Percentiles rank a stretch among this genome's conserved stretches.
Evolutionary conservation across 2,797 vertebrate genomes (phyloP).

Genomic region (Pelobates cultripes): DNA sequence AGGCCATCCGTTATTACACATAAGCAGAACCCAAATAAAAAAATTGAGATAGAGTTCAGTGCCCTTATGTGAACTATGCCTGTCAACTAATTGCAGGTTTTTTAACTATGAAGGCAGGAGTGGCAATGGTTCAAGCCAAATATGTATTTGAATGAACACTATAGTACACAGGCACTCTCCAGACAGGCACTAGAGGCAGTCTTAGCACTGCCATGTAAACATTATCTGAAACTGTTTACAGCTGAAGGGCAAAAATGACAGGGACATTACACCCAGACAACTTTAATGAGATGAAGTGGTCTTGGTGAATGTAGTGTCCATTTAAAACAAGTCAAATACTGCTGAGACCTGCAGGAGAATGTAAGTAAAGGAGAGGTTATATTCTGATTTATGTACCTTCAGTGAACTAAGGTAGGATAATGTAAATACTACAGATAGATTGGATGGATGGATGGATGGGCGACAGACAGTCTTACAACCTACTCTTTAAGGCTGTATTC

Average conservation of each 20-base stretch:
- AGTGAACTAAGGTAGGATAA: background rate
- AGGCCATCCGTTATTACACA: background rate
- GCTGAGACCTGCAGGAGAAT: background rate
- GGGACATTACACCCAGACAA: no score
- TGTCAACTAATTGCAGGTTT: conserved; percentile 30
- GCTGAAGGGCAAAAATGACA: no score
- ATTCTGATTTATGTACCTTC: conserved; percentile 25
- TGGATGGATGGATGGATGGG: no score
- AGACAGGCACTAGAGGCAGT: no score
- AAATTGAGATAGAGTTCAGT: conserved; percentile 9
- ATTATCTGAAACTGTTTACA: no score
- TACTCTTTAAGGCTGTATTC: no score
- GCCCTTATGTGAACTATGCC: conserved; percentile 28
- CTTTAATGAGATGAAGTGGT: no score
- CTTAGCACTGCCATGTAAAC: no score
- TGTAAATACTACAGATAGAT: no score
- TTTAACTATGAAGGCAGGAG: background rate
- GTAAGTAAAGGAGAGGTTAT: conserved; percentile 1
- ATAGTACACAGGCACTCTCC: no score
- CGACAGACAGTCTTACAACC: no score
- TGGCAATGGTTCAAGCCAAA: background rate
- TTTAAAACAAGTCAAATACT: background rate
- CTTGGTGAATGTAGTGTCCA: no score
- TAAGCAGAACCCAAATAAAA: background rate
- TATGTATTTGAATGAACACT: background rate